Percentiles rank a stretch among this genome's conserved stretches.
These are phyloP conservation scores for Nephrotoma flavescens DNA, from an alignment of 2,888 invertebrate species.

Conservation along the genomic window DNA sequence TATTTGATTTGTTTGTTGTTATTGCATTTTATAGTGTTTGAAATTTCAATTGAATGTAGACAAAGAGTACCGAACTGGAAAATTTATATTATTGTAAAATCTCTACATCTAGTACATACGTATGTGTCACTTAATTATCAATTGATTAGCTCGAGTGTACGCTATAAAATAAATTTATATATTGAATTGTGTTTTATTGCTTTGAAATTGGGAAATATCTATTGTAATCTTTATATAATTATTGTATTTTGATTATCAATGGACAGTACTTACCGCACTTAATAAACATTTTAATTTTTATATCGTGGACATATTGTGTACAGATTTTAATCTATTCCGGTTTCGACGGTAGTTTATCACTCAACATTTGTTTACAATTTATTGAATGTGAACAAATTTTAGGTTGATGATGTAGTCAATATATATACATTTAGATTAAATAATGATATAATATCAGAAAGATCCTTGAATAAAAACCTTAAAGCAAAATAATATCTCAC, in stretches of 20 bases:
- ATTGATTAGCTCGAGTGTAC: not conserved
- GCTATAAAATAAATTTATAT: not conserved
- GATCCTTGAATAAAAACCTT: no score
- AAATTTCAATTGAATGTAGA: not conserved
- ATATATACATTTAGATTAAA: no score
- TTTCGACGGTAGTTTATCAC: not conserved
- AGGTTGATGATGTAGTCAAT: no score
- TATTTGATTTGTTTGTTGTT: not conserved
- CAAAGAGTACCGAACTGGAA: not conserved
- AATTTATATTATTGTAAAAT: not conserved
- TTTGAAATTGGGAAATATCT: no score
- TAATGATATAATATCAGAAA: no score
- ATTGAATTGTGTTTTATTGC: not conserved
- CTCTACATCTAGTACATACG: not conserved
- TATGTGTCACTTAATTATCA: not conserved
- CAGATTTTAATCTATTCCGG: not conserved
- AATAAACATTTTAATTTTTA: not conserved
- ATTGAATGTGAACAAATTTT: no score
- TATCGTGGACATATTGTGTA: not conserved
- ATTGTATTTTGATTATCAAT: not conserved
- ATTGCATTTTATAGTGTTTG: not conserved
- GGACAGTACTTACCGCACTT: not conserved
- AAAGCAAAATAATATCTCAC: no score
- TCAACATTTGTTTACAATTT: not conserved
- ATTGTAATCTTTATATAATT: not conserved